phyloP scores from a whole-genome alignment of 2,888 invertebrate species.

The Platynereis dumerilii region DNA sequence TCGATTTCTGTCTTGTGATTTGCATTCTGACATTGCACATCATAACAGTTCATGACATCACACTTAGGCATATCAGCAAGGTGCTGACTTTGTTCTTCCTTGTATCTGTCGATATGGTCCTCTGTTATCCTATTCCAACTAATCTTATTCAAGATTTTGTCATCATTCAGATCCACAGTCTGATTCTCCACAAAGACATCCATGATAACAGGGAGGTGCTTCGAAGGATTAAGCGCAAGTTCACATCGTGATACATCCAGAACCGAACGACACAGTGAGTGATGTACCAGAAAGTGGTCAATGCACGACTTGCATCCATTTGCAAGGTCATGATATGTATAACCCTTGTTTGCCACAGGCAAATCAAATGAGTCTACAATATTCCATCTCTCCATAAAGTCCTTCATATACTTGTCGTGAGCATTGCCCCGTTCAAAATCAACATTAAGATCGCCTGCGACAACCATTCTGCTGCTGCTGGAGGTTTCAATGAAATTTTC shows the following conservation, averaged over 20 bases:
- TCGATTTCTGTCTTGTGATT: neutral
- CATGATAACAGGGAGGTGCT: neutral
- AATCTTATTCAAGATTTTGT: too few relatives aligned
- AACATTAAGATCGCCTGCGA: neutral
- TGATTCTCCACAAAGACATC: neutral
- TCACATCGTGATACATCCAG: neutral
- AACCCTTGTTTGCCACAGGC: neutral
- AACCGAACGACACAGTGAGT: neutral
- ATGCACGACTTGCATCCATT: neutral
- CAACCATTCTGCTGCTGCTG: neutral
- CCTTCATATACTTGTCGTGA: neutral
- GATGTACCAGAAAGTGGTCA: neutral
- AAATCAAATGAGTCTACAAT: neutral
- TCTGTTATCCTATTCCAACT: neutral
- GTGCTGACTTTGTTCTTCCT: neutral
- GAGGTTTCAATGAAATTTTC: neutral
- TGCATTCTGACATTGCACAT: constrained; percentile 2
- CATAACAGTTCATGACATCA: neutral
- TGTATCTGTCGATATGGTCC: too few relatives aligned
- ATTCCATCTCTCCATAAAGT: neutral
- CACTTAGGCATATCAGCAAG: neutral
- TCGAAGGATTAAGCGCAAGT: neutral
- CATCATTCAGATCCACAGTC: too few relatives aligned
- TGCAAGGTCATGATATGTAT: neutral
- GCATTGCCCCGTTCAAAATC: neutral